These are phyloP conservation scores for Limanda limanda DNA, from an alignment of 2,113 vertebrate species.

Conservation along the genomic window DNA sequence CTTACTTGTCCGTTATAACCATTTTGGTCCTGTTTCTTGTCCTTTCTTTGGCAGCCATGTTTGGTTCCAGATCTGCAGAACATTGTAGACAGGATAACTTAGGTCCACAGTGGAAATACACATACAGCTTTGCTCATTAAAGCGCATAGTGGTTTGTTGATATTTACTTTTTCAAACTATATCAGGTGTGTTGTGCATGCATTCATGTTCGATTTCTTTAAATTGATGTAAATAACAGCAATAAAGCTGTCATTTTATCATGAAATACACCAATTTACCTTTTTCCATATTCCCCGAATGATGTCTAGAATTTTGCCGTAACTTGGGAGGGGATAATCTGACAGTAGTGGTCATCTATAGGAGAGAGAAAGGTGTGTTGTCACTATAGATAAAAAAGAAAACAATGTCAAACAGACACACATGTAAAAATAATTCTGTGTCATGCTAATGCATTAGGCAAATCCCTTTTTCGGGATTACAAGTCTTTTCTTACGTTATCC, in stretches of 20 bases:
- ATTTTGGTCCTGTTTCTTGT: constrained; percentile 1
- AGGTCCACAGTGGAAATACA: neutral
- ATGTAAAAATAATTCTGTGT: neutral
- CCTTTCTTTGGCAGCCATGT: constrained; percentile 15
- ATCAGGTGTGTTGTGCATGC: neutral
- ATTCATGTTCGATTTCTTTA: neutral
- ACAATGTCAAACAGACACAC: neutral
- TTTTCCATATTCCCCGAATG: constrained; percentile 13
- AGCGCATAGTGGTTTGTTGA: neutral
- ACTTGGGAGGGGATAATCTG: constrained; percentile 52
- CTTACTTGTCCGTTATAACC: constrained; percentile 58
- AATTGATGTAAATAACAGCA: neutral
- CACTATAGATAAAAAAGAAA: neutral
- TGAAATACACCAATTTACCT: constrained; percentile 28
- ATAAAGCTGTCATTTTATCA: neutral
- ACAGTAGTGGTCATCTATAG: constrained; percentile 43
- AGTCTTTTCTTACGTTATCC: neutral
- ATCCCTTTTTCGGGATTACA: neutral
- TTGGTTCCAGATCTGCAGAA: constrained; percentile 42
- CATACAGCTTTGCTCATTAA: neutral
- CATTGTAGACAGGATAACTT: constrained; percentile 3
- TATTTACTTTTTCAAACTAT: neutral
- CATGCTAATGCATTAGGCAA: neutral
- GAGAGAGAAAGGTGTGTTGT: constrained; percentile 5
- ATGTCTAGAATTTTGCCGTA: constrained; percentile 45